These are phyloP conservation scores for Atlantisia rogersi DNA, from an alignment of 2,113 vertebrate genomes.

Conservation along the genomic window DNA sequence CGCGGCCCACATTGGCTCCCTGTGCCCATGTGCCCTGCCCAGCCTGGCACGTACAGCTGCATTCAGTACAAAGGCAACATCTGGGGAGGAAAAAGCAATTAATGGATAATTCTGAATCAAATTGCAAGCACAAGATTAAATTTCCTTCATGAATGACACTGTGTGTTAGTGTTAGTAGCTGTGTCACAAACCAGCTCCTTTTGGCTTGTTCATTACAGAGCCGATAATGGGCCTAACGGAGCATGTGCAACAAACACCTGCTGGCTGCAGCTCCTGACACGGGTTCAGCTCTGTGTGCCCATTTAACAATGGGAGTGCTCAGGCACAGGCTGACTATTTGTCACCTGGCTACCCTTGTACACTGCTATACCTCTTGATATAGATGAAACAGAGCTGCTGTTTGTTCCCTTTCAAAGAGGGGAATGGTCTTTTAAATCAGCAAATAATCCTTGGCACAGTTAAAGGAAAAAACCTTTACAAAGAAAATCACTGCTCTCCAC, in stretches of 20 bases:
- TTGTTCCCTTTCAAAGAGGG: not conserved
- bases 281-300: accelerated
- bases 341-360: conserved; percentile 30
- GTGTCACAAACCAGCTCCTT: conserved; percentile 31
- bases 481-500: not conserved
- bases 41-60: accelerated
- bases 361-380: not conserved
- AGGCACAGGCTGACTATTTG: not conserved
- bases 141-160: conserved; percentile 1
- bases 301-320: not conserved
- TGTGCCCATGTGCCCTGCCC: not conserved
- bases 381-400: not conserved
- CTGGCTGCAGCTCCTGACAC: not conserved
- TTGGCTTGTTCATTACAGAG: not conserved
- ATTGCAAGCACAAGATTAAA: not conserved
- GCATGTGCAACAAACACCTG: not conserved
- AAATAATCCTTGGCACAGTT: not conserved
- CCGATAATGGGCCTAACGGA: not conserved
- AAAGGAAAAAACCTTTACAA: not conserved
- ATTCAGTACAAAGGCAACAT: not conserved
- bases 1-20: accelerated
- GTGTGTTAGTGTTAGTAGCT: not conserved
- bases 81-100: not conserved
- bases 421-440: conserved; percentile 9
- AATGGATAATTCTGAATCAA: not conserved